These are phyloP conservation scores for Odontesthes bonariensis DNA, from an alignment of 2,113 vertebrate species.

Conservation along the genomic window DNA sequence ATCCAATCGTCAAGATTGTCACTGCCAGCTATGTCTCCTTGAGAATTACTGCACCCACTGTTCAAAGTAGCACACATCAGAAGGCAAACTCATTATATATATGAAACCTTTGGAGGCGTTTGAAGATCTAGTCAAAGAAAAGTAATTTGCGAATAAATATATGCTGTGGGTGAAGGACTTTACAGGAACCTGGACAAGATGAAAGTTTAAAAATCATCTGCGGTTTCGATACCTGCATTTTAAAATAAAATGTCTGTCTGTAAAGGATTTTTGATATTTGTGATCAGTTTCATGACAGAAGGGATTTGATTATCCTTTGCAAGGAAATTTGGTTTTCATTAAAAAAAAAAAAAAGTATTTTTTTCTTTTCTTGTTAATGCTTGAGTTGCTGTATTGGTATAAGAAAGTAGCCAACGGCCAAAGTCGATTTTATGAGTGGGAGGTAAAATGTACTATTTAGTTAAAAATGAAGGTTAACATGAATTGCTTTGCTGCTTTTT, in stretches of 20 bases:
- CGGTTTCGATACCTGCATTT: no score
- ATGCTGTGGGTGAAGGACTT: not conserved
- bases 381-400: not conserved
- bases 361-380: no score
- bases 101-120: conserved; percentile 8
- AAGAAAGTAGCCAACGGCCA: not conserved
- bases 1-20: not conserved
- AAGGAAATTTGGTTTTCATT: not conserved
- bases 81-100: conserved; percentile 4
- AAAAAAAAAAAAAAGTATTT: no score
- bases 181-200: not conserved
- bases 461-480: not conserved
- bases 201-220: no score
- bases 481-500: not conserved
- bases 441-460: not conserved
- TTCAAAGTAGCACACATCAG: conserved; percentile 33
- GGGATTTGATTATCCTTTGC: no score
- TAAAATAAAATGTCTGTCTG: no score
- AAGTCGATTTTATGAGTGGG: conserved; percentile 1
- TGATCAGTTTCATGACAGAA: no score
- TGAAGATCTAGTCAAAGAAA: not conserved
- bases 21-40: not conserved
- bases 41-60: not conserved
- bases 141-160: conserved; percentile 1
- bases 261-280: no score